Evolutionary conservation across 2,113 vertebrate species (phyloP).

Genomic region (Rana temporaria): DNA sequence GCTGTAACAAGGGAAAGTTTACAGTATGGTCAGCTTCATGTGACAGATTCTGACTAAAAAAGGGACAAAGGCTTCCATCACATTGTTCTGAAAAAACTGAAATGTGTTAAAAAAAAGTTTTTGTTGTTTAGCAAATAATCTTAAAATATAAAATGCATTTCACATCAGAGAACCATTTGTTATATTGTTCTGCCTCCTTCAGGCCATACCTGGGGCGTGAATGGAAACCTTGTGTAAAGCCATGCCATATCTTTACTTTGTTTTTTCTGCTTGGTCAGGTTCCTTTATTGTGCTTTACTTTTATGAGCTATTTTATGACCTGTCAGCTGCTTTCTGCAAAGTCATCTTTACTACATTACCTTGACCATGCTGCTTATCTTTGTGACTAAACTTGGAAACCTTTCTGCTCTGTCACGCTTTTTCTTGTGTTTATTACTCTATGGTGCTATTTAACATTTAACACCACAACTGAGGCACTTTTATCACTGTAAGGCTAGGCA

Average conservation of each 20-base stretch:
- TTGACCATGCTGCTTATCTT: conserved; percentile 34
- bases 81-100: no score
- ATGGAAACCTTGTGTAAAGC: neutral
- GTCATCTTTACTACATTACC: conserved; percentile 36
- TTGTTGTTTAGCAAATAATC: no score
- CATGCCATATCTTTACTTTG: neutral
- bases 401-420: conserved; percentile 39
- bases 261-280: conserved; percentile 10
- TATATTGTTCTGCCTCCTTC: no score
- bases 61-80: no score
- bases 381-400: neutral
- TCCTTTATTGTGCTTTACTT: conserved; percentile 6
- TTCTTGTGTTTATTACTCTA: neutral
- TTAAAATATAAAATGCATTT: no score
- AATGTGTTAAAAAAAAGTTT: no score
- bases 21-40: no score
- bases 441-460: conserved; percentile 8
- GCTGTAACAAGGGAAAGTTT: no score
- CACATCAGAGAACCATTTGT: no score
- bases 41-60: no score
- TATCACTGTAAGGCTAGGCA: neutral
- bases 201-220: neutral
- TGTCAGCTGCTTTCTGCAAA: conserved; percentile 15
- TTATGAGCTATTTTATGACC: conserved; percentile 26
- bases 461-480: neutral